Conservation (phyloP, 2,888 invertebrate genomes). For the Coleophora deauratella region DNA sequence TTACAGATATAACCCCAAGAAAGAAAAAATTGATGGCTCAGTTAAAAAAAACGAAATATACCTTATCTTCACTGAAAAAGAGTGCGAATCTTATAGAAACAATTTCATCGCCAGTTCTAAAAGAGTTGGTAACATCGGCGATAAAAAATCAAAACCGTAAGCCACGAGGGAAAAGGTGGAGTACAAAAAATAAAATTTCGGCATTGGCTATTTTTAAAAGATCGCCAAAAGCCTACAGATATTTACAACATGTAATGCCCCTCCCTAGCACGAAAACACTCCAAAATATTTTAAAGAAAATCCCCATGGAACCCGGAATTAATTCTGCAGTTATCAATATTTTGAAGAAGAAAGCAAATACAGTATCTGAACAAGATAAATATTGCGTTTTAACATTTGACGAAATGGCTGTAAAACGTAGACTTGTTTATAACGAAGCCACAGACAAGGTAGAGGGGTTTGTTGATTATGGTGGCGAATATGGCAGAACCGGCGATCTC, state of each 20-base stretch:
- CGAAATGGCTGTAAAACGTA: slow-evolving; percentile 11
- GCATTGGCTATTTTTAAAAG: slow-evolving; percentile 9
- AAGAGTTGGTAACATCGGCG: background rate
- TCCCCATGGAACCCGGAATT: slow-evolving; percentile 2
- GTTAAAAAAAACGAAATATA: background rate
- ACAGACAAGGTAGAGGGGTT: slow-evolving; percentile 9
- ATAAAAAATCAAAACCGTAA: slow-evolving; percentile 5
- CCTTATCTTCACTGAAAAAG: background rate
- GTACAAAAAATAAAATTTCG: slow-evolving; percentile 3
- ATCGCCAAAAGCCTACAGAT: slow-evolving; percentile 8
- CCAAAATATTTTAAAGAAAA: slow-evolving; percentile 2
- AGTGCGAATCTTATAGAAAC: background rate
- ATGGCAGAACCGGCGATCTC: background rate
- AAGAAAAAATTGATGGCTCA: background rate
- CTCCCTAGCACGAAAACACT: slow-evolving; percentile 8
- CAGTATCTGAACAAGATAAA: background rate
- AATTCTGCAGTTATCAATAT: background rate
- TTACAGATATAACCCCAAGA: background rate
- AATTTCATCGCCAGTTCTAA: background rate
- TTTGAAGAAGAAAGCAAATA: background rate
- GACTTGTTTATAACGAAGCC: slow-evolving; percentile 6
- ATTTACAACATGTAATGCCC: slow-evolving; percentile 4
- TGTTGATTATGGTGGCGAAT: slow-evolving; percentile 1
- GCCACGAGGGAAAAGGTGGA: slow-evolving; percentile 7
- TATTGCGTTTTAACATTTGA: slow-evolving; percentile 6